Base-by-base conservation (phyloP, 1,140 invertebrate genomes). In the Ectropis grisescens region DNA sequence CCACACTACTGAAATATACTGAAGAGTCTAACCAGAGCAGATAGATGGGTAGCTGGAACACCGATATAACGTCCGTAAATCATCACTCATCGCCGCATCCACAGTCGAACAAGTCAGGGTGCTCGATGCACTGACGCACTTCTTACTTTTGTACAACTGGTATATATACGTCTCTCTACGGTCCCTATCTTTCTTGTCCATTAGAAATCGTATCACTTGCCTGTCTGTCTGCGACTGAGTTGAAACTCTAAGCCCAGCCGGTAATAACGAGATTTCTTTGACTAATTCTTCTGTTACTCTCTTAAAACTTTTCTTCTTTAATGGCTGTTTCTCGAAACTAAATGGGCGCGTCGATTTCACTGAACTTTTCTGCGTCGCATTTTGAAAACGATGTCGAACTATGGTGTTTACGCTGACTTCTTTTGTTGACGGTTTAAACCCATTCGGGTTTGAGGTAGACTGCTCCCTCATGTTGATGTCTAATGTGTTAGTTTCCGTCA, bases 1-100 rank as follows among this genome's bases (percentile, higher is more conserved):
- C n/a, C n/a, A n/a, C n/a, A n/a, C n/a, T n/a, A n/a, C n/a, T n/a
- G n/a, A n/a, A n/a, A n/a, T n/a, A n/a, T n/a, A n/a, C n/a, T n/a
- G n/a, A n/a, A n/a, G n/a, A 13, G 39, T 57, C 64, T 61, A 55
- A 74, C 69, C 68, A 24, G 72, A 76, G 33, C 32, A 40, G 40
- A 37, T 49, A 4, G 65, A 65, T 5, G 57, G 55, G 25, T 60
- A 54, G 25, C 68, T 69, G 11, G 47, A 15, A 45, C 68, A 69
- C 35, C 65, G 32, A 16, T 74, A 75, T 11, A 75, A 33, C 0
- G 68, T 74, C 38, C 53, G 65, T 9, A 74, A 33, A 27, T 71
- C 66, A 11, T 58, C 60, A 16, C 59, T 64, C 6, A 29, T 42
- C 8, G 34, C 23, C 1, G 25, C 11, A 7, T 44, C 29, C 0